phyloP scores from a whole-genome alignment of 2,888 invertebrate species.

The Melanophora roralis region DNA sequence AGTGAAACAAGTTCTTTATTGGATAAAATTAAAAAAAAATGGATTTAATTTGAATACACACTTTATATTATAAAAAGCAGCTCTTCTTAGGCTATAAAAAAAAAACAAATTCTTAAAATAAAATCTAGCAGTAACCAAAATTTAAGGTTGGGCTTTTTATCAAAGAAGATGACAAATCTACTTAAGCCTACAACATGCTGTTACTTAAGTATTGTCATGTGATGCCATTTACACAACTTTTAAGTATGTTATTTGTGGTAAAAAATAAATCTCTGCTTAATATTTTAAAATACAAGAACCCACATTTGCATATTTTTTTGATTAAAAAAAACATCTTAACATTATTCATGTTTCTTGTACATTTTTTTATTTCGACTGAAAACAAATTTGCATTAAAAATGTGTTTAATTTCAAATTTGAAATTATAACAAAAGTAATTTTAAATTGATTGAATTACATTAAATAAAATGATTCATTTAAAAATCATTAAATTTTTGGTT shows the following conservation, averaged over 20 bases:
- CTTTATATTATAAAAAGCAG: not conserved
- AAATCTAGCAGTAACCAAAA: conserved; percentile 2
- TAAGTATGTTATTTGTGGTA: not conserved
- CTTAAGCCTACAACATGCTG: conserved; percentile 27
- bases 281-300: not conserved
- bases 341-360: too few species aligned
- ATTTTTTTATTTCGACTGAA: not conserved
- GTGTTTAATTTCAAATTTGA: not conserved
- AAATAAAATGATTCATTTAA: not conserved
- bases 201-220: not conserved
- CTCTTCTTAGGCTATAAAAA: not conserved
- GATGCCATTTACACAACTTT: conserved; percentile 7
- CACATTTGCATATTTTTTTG: not conserved
- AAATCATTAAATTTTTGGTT: not conserved
- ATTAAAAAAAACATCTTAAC: too few species aligned
- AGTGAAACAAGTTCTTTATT: conserved; percentile 42
- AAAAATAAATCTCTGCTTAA: not conserved
- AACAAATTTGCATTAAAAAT: not conserved
- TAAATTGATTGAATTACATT: conserved; percentile 11
- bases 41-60: conserved; percentile 18
- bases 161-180: conserved; percentile 22
- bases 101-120: not conserved
- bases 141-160: conserved; percentile 41
- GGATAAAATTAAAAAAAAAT: conserved; percentile 14
- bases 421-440: not conserved